A percentile compares a stretch with the other conserved stretches of the same genome.
These are phyloP conservation scores for Aphyosemion australe DNA, from an alignment of 2,113 vertebrate species.

Conservation along the genomic window DNA sequence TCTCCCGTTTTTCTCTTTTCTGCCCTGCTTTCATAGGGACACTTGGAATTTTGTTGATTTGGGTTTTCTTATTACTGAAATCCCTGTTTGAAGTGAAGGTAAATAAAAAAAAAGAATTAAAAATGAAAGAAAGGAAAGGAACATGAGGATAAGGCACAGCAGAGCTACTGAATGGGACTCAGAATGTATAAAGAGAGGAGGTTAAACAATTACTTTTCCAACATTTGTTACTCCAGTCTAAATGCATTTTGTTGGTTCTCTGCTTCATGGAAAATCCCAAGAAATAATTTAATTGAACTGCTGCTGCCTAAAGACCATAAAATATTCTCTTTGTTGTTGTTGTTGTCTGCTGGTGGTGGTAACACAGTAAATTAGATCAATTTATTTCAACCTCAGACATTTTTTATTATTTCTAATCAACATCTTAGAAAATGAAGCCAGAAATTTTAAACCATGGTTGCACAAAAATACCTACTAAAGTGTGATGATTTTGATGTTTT, in stretches of 20 bases:
- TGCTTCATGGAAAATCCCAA: conserved; percentile 1
- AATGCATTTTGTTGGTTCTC: not conserved
- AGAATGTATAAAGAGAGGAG: conserved; percentile 4
- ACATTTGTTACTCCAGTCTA: not conserved
- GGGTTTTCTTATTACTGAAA: no score
- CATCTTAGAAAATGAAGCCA: no score
- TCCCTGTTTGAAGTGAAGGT: no score
- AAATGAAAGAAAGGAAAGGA: not conserved
- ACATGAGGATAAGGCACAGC: not conserved
- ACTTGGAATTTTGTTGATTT: no score
- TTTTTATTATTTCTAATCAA: not conserved
- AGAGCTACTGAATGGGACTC: not conserved
- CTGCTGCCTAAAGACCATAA: conserved; percentile 25
- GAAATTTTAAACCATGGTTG: no score
- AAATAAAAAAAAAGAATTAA: not conserved
- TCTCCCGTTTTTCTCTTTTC: no score
- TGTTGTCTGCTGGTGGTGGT: not conserved
- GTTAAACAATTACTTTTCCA: conserved; percentile 5
- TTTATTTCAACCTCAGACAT: not conserved
- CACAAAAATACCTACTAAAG: no score
- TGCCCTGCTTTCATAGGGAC: no score
- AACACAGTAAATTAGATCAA: not conserved
- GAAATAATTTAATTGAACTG: conserved; percentile 23
- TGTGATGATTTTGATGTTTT: no score
- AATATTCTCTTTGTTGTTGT: conserved; percentile 6